Conservation (phyloP, 1,140 invertebrate genomes). For the Ceratoteleas bidentatus region DNA sequence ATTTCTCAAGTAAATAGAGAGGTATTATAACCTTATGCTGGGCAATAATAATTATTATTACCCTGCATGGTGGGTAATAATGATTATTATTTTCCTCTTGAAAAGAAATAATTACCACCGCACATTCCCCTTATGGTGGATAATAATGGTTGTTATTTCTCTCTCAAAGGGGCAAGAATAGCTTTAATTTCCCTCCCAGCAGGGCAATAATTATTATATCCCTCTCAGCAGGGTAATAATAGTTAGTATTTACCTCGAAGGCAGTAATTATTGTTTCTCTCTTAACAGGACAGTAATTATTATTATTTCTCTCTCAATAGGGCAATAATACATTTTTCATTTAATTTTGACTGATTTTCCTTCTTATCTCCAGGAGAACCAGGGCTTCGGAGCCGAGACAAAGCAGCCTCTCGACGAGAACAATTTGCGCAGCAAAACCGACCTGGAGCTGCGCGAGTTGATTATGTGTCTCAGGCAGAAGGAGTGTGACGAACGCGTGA, state of each 20-base stretch:
- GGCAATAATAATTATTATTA: background rate
- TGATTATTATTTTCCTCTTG: background rate
- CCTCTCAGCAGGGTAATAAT: background rate
- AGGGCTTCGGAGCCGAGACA: slow-evolving; percentile 69
- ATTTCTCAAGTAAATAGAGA: background rate
- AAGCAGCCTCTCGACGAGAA: slow-evolving; percentile 65
- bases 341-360: background rate
- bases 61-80: background rate
- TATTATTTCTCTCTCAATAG: background rate
- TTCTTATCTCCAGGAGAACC: slow-evolving; percentile 68
- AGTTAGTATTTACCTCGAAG: no score
- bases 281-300: background rate
- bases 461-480: slow-evolving; percentile 69
- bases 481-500: slow-evolving; percentile 74
- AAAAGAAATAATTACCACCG: no score
- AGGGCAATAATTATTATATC: background rate
- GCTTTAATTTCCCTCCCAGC: no score
- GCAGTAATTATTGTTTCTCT: no score
- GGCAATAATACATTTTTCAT: no score
- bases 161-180: no score
- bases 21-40: no score
- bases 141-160: no score
- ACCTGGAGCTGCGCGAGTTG: slow-evolving; percentile 74
- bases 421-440: slow-evolving; percentile 70
- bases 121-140: no score